Evolutionary conservation across 2,888 invertebrate species (phyloP).

Genomic region (Drosophila quinaria): DNA sequence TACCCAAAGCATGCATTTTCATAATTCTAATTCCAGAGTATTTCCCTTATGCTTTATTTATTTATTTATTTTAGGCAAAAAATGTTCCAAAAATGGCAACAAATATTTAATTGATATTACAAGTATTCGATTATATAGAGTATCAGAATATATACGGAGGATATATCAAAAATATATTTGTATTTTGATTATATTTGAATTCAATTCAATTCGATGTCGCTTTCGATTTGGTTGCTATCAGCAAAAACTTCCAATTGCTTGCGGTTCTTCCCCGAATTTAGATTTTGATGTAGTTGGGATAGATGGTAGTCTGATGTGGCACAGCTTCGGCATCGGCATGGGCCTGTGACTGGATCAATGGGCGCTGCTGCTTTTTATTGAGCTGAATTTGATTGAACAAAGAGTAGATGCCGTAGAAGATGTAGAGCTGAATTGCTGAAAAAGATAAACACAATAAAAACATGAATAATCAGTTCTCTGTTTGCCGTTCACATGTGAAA

Average conservation of each 20-base stretch:
- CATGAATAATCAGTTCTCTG: not conserved
- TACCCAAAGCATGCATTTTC: too few relatives aligned
- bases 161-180: constrained; percentile 25
- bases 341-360: constrained; percentile 42
- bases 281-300: constrained; percentile 76
- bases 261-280: constrained; percentile 34
- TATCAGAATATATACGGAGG: not conserved
- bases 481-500: not conserved
- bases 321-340: not conserved
- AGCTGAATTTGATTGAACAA: constrained; percentile 71
- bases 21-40: not conserved
- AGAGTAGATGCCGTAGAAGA: constrained; percentile 75
- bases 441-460: constrained; percentile 15
- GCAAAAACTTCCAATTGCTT: not conserved
- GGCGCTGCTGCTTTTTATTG: constrained; percentile 63
- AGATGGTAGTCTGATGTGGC: constrained; percentile 32
- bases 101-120: not conserved
- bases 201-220: not conserved
- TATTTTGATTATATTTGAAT: not conserved
- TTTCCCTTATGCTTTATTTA: not conserved
- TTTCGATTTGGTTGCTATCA: not conserved
- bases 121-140: not conserved
- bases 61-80: not conserved
- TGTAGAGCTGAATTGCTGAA: constrained; percentile 62
- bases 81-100: not conserved